Conservation (phyloP, 2,888 invertebrate species). For the Cepaea hortensis region DNA sequence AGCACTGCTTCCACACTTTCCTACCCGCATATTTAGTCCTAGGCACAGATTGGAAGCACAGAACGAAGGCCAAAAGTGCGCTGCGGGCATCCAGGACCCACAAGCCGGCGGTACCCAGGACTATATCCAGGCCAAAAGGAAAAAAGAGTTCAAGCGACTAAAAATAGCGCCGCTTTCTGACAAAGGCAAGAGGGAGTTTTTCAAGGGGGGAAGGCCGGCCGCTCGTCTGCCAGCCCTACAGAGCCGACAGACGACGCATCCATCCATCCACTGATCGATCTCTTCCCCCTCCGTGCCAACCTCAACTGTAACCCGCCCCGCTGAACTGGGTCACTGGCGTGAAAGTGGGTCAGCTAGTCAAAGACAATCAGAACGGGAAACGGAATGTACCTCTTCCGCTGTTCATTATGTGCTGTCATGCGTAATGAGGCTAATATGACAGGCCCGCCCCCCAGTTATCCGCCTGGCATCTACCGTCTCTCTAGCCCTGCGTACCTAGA, state of each 20-base stretch:
- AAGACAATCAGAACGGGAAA: slow-evolving; percentile 15
- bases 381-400: slow-evolving; percentile 10
- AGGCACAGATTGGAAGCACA: slow-evolving; percentile 3
- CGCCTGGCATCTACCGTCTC: no score
- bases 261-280: slow-evolving; percentile 37
- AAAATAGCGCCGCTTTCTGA: slow-evolving; percentile 40
- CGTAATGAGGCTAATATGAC: background rate
- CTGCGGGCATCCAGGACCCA: slow-evolving; percentile 1
- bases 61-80: background rate
- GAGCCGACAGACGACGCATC: slow-evolving; percentile 1
- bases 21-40: background rate
- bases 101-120: background rate
- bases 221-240: slow-evolving; percentile 30
- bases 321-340: slow-evolving; percentile 23
- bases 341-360: slow-evolving; percentile 33
- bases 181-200: slow-evolving; percentile 38
- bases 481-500: no score
- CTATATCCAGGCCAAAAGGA: background rate
- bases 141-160: slow-evolving; percentile 39
- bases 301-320: background rate
- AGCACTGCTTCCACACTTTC: no score
- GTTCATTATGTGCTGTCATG: background rate
- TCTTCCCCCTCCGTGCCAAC: background rate
- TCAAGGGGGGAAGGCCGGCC: background rate
- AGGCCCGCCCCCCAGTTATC: background rate